Base-by-base conservation (phyloP, 1,140 invertebrate species). In the Drosophila chauvacae region DNA sequence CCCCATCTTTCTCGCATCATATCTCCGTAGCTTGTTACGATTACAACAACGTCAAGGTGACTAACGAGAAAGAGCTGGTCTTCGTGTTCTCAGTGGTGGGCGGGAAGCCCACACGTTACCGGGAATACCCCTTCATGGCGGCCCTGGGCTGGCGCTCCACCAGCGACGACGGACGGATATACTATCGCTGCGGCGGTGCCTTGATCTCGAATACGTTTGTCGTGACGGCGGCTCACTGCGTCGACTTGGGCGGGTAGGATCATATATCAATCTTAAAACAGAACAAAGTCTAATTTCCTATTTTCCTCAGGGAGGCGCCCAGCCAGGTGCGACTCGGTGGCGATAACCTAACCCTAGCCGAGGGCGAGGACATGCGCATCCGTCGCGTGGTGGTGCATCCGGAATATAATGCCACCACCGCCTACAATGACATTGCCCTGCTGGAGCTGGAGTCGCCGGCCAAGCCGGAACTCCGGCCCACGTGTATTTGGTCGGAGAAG, bases 61-160 rank as follows among this genome's bases (percentile, higher is more conserved):
- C 39, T 9, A 56, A 72, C 6, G 48, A 69, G 42, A 35, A 41
- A 11, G 74, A 75, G 0, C n/a, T 42, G 10, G n/a, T 16, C 10
- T 71, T 91, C 23, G 42, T 61, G 35, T 4, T 47, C 3, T 48
- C 75, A 0, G 59, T 94, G n/a, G 93, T 93, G 18, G 91, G 92
- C 9, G 93, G 93, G 0, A 91, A 86, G 56, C 59, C 64, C 11
- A 92, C 92, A 1, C 51, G 65, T 5, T 70, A 75, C 9, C 91
- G 93, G 51, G 93, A 94, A 77, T 94, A 93, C 55, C 93, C 93
- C n/a, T 93, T 93, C 59, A 94, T 94, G 94, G 84, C 84, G 13
- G 92, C 92, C 14, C 50, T 93, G 3, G 92, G 92, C 30, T 93
- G 91, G 84, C 60, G 58, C 5, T 91, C 91, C 1, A 83, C 74